Conservation (phyloP, 2,797 vertebrate species). For the Urophycis tenuis region DNA sequence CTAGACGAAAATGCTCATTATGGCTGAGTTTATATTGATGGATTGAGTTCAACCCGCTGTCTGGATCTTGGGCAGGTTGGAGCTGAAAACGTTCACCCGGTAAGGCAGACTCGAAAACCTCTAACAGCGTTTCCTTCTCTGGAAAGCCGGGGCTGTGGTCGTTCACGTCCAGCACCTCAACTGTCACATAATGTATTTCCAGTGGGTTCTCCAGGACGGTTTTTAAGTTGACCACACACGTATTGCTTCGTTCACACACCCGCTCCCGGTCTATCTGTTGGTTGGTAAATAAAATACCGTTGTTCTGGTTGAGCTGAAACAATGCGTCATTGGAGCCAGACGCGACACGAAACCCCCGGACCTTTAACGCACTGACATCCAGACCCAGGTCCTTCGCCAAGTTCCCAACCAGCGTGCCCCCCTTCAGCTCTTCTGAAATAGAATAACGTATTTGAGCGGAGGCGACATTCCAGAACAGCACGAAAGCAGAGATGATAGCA, state of each 20-base stretch:
- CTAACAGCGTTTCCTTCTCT: slow-evolving; percentile 47
- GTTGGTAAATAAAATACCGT: slow-evolving; percentile 50
- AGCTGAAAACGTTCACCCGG: slow-evolving; percentile 64
- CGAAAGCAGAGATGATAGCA: neutral
- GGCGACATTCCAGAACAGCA: neutral
- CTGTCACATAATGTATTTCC: slow-evolving; percentile 68
- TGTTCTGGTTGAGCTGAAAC: slow-evolving; percentile 48
- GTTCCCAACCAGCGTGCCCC: slow-evolving; percentile 68
- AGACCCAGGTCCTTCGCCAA: slow-evolving; percentile 71
- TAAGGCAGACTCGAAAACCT: slow-evolving; percentile 58
- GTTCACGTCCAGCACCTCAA: slow-evolving; percentile 68
- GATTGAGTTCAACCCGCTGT: slow-evolving; percentile 61
- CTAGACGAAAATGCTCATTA: slow-evolving; percentile 71
- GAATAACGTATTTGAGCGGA: slow-evolving; percentile 61
- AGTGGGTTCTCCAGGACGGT: slow-evolving; percentile 70
- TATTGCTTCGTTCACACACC: slow-evolving; percentile 44
- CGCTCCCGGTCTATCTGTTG: slow-evolving; percentile 59
- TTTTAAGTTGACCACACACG: slow-evolving; percentile 66
- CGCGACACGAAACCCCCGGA: slow-evolving; percentile 65
- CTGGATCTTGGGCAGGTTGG: slow-evolving; percentile 67
- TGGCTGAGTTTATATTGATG: slow-evolving; percentile 68
- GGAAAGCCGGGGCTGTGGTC: slow-evolving; percentile 59
- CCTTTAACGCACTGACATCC: slow-evolving; percentile 51
- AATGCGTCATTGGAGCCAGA: slow-evolving; percentile 54
- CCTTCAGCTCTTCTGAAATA: slow-evolving; percentile 58